Evolutionary conservation across 2,888 invertebrate genomes (phyloP).

Genomic region (Lycia hirtaria): DNA sequence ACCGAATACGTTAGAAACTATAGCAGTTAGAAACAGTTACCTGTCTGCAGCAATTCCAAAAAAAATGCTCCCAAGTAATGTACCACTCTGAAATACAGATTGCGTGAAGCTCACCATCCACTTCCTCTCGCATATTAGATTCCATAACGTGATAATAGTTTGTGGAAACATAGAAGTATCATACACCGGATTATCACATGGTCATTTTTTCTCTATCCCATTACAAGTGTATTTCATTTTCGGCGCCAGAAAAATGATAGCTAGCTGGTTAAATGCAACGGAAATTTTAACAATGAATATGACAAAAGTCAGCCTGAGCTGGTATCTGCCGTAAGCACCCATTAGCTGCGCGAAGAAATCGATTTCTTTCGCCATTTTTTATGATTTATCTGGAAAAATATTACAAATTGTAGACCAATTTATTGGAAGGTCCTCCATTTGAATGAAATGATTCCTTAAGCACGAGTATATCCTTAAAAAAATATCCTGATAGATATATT

Average conservation of each 20-base stretch:
- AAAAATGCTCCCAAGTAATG: conserved; percentile 89
- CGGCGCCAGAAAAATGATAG: neutral
- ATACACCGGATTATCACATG: conserved; percentile 58
- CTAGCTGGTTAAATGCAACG: neutral
- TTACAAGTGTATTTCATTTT: neutral
- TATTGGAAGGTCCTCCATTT: no score
- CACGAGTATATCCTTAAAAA: no score
- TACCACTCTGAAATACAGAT: conserved; percentile 90
- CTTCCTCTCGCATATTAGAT: conserved; percentile 88
- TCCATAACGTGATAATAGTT: conserved; percentile 91
- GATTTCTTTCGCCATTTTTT: neutral
- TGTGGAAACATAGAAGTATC: conserved; percentile 87
- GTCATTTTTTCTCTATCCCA: neutral
- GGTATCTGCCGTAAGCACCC: conserved; percentile 3
- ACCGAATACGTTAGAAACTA: no score
- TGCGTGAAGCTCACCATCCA: conserved; percentile 79
- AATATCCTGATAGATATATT: no score
- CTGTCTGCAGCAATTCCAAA: conserved; percentile 92
- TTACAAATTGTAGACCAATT: no score
- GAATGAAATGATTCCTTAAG: neutral
- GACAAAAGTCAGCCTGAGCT: neutral
- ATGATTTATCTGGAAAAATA: no score
- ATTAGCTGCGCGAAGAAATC: neutral
- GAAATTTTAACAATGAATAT: neutral
- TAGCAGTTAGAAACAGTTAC: conserved; percentile 81